These are phyloP conservation scores for Ecdyonurus torrentis DNA, from an alignment of 2,888 invertebrate species.

Conservation along the genomic window DNA sequence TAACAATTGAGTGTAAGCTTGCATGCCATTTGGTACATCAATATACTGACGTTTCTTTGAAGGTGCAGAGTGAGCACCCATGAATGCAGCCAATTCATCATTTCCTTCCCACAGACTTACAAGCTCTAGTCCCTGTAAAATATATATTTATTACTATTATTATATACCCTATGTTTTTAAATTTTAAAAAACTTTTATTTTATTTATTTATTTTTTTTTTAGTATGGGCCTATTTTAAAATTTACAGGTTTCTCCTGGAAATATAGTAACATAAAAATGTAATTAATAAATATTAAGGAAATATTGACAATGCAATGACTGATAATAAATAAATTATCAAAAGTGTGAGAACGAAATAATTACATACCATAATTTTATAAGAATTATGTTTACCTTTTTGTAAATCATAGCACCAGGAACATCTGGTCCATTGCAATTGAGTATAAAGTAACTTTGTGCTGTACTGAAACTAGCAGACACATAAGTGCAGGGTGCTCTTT, in stretches of 20 bases:
- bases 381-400: constrained; percentile 29
- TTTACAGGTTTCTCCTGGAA: too few species aligned
- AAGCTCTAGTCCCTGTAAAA: constrained; percentile 1
- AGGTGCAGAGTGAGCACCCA: constrained; percentile 28
- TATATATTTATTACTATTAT: too few species aligned
- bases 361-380: not conserved
- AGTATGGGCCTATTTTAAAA: not conserved
- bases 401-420: constrained; percentile 57
- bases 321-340: constrained; percentile 4
- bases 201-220: constrained; percentile 2
- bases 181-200: not conserved
- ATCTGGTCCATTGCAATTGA: constrained; percentile 71
- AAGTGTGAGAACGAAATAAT: not conserved
- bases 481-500: constrained; percentile 35
- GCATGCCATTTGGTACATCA: constrained; percentile 43
- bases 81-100: constrained; percentile 27
- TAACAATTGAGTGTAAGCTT: constrained; percentile 56
- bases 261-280: too few species aligned
- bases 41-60: constrained; percentile 28
- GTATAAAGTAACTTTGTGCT: constrained; percentile 45
- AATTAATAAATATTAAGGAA: too few species aligned
- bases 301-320: too few species aligned
- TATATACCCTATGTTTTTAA: too few species aligned
- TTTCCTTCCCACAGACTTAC: constrained; percentile 41
- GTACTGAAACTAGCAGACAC: constrained; percentile 50